A percentile compares a stretch with the other conserved stretches of the same genome.
phyloP scores from a whole-genome alignment of 35 echinoderm and acorn worm genomes.

The Ptychodera flava region DNA sequence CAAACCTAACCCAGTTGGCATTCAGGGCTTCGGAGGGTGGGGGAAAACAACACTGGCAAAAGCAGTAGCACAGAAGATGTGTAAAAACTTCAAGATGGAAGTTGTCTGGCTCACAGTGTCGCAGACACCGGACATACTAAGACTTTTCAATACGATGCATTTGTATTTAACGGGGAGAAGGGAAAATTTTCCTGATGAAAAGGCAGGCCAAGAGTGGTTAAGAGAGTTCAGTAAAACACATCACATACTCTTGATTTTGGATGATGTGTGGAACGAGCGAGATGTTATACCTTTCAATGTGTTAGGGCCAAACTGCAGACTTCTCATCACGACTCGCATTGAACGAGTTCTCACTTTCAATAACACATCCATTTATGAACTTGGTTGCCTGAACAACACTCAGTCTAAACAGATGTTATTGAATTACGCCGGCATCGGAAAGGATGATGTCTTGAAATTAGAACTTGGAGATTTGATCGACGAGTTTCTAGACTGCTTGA shows the following conservation, averaged over 20 bases:
- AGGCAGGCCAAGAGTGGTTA: not conserved
- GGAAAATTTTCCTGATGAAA: not conserved
- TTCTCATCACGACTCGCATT: not conserved
- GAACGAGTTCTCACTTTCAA: not conserved
- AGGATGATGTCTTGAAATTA: not conserved
- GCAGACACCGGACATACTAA: not conserved
- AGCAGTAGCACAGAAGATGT: not conserved
- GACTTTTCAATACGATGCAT: not conserved
- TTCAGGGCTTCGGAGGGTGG: not conserved
- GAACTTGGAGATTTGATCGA: not conserved
- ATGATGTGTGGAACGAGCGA: not conserved
- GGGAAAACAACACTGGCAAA: not conserved
- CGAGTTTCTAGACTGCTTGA: not conserved
- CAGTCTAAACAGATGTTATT: not conserved
- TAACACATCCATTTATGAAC: not conserved
- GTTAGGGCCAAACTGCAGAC: not conserved
- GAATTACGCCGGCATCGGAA: not conserved
- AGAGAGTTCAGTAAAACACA: not conserved
- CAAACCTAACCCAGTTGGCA: not conserved
- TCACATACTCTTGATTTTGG: not conserved
- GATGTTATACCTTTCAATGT: not conserved
- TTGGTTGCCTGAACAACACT: not conserved
- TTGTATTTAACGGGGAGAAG: not conserved
- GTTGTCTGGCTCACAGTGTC: not conserved
- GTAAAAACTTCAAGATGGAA: not conserved